Evolutionary conservation across 2,113 vertebrate species (phyloP).

Genomic region (Cervus canadensis): DNA sequence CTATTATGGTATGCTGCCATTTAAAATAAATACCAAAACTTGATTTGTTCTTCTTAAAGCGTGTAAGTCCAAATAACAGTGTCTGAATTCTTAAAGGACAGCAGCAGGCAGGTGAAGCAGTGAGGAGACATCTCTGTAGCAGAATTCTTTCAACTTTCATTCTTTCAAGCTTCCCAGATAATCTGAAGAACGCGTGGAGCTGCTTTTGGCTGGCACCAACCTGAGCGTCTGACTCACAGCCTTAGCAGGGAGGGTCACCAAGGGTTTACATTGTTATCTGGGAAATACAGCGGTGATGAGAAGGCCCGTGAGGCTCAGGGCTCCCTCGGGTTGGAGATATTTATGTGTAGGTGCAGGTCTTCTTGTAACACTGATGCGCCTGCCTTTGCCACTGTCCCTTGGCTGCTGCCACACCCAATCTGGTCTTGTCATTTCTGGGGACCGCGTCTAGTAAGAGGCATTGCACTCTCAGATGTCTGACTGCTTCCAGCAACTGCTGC

Average conservation of each 20-base stretch:
- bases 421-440: neutral
- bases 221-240: neutral
- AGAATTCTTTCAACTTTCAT: neutral
- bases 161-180: neutral
- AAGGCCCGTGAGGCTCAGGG: neutral
- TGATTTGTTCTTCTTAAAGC: neutral
- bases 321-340: neutral
- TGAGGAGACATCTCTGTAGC: neutral
- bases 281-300: neutral
- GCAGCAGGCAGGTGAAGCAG: neutral
- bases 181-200: neutral
- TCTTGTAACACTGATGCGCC: neutral
- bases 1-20: neutral
- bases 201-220: constrained; percentile 1
- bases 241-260: neutral
- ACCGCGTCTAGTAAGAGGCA: neutral
- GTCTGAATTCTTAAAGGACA: neutral
- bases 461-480: neutral
- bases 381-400: neutral
- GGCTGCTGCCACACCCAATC: neutral
- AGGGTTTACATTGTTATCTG: neutral
- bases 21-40: neutral
- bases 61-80: neutral
- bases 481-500: neutral
- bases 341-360: neutral